A percentile compares a stretch with the other conserved stretches of the same genome.
Evolutionary conservation across 2,113 vertebrate genomes (phyloP).

Genomic region (Burhinus bistriatus): DNA sequence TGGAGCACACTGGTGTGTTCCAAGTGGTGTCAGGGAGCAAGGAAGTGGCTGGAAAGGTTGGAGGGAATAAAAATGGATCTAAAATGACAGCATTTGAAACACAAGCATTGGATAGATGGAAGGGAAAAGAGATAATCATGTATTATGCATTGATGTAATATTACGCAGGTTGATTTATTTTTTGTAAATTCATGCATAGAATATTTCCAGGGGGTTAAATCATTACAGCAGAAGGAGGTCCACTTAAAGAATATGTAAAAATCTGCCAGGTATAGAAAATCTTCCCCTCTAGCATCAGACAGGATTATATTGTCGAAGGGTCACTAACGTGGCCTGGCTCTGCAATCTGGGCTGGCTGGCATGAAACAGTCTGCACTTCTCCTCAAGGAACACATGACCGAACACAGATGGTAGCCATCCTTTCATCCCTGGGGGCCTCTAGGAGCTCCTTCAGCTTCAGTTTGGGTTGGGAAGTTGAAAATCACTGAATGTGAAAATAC

Average conservation of each 20-base stretch:
- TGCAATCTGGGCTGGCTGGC: neutral
- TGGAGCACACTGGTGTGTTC: rapidly evolving
- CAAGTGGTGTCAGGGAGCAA: neutral
- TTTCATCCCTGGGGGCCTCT: neutral
- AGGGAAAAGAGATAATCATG: neutral
- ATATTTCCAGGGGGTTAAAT: neutral
- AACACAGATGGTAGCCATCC: neutral
- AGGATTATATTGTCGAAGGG: neutral
- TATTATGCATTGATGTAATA: neutral
- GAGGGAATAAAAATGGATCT: neutral
- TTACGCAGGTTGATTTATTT: neutral
- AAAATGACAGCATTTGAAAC: neutral
- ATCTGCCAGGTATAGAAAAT: neutral
- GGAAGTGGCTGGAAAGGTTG: neutral
- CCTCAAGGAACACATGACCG: rapidly evolving
- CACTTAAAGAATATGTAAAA: neutral
- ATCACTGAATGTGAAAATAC: neutral
- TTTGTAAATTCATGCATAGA: neutral
- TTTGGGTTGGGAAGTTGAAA: neutral
- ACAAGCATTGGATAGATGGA: neutral
- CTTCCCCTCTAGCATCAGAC: neutral
- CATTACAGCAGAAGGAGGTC: neutral
- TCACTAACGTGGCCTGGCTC: neutral
- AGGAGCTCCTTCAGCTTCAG: neutral
- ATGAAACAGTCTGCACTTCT: neutral